Evolutionary conservation across 2,888 invertebrate genomes (phyloP), one percentile per base, ranked within the genome.

Genomic region (Ganaspis brasiliensis): DNA sequence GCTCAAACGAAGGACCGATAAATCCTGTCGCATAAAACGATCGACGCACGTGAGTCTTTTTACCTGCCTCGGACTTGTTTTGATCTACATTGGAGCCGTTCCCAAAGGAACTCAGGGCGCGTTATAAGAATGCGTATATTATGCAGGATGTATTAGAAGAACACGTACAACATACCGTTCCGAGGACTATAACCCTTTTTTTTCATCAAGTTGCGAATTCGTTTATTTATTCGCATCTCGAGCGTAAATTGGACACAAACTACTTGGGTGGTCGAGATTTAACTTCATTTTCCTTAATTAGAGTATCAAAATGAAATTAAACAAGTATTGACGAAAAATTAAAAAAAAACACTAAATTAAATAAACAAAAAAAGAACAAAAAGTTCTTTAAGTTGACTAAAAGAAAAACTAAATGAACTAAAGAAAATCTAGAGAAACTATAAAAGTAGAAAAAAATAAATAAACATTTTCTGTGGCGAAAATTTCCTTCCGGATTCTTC

Each of bases 21-120:
- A 61, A 61, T 61, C 61, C 61, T 61, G 61, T 61, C 61, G 37
- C 61, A 61, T 61, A 61, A 61, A 61, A 61, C 61, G 61, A 61
- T 61, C 61, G 61, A 61, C 37, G 61, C 61, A 61, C 61, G 61
- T 61, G 61, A 61, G 61, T 61, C 61, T 61, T 61, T 61, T 61
- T 61, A 61, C 61, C 61, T 61, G 37, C 61, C 59, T 57, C 57
- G 14, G 16, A 59, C 31, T 59, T 59, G 59, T 59, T 59, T 59
- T 61, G 61, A 61, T 61, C 61, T 61, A 61, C 61, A 35, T 61
- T 61, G 12, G 59, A 61, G 61, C 61, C 61, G 31, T 61, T 61
- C 61, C 61, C 31, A 61, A 37, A 61, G 61, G 61, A 61, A 61
- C 61, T 31, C 61, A 61, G 61, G 31, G 19, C n/a, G 61, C 61